Base-by-base conservation (phyloP, 2,113 vertebrate species). In the Cryptomyrus ogoouensis region DNA sequence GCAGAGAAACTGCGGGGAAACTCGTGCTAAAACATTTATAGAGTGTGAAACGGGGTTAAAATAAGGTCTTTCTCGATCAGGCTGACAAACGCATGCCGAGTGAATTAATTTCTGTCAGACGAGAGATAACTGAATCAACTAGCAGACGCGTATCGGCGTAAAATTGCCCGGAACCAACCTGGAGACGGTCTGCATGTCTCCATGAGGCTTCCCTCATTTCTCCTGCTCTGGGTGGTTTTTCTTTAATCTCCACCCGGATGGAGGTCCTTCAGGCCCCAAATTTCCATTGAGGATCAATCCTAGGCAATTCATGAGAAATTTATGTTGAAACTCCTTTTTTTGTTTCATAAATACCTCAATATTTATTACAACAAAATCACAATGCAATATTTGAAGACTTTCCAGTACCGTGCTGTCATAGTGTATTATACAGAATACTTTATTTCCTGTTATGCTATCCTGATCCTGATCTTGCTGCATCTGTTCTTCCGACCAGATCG, bases 221-320 rank as follows among this genome's bases (percentile, higher is more conserved):
- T 74, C 21, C 66, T 80, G 88, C 88, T 92, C 84, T 87, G 56
- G 88, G 88, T 91, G 90, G 88, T 49, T 87, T 86, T 83, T 91
- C 90, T 91, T 94, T 93, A 94, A 93, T 92, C 91, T 93, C 31
- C n/a, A 39, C 49, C 93, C 93, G 93, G 94, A 92, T 93, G 91
- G 91, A 93, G 92, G 90, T 91, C 93, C 93, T 92, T 74, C 35
- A 85, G 93, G 92, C 90, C 70, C 47, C 13, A 80, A 3, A 42
- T 42, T 42, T 80, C 74, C 35, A 39, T 19, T 17, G 15, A 77
- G 70, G 19, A 0, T 21, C 19, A 21, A 5, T 56, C 53, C 19
- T 56, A 24, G 53, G 5, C 53, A 0, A 5, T 21, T 56, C 53
- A 21, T 2, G 53, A 2, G 53, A 56, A 56, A 56, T 21, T 56